Conservation (phyloP, 64 coral and sea anemone species). For the Pocillopora damicornis region DNA sequence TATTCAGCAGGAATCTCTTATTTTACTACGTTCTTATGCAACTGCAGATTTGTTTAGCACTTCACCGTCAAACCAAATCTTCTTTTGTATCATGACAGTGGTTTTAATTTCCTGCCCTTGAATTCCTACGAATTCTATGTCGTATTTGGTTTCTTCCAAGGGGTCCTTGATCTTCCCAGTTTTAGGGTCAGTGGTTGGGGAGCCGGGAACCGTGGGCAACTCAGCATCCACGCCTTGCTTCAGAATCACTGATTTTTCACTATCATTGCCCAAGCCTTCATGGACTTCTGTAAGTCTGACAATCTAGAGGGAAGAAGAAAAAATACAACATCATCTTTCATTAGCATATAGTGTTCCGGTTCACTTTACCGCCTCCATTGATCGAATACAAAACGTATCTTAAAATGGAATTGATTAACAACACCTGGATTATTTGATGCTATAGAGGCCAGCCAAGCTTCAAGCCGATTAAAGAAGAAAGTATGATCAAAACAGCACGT, state of each 20-base stretch:
- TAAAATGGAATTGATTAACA: too few relatives aligned
- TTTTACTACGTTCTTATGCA: background rate
- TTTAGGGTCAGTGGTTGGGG: background rate
- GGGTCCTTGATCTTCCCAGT: constrained; percentile 24
- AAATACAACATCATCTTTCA: background rate
- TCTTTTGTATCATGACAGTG: background rate
- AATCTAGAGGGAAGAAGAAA: background rate
- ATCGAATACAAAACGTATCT: too few relatives aligned
- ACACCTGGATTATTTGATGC: too few relatives aligned
- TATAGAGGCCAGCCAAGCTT: too few relatives aligned
- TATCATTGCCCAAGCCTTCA: background rate
- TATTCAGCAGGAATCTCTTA: background rate
- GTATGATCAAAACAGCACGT: too few relatives aligned
- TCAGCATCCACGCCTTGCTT: constrained; percentile 25
- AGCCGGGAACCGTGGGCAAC: background rate
- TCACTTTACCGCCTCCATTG: too few relatives aligned
- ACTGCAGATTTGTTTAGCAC: constrained; percentile 20
- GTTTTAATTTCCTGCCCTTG: constrained; percentile 7
- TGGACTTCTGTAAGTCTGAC: background rate
- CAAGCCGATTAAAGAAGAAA: too few relatives aligned
- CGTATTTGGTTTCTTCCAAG: background rate
- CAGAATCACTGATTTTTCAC: background rate
- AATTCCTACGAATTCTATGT: background rate
- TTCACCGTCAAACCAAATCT: constrained; percentile 47
- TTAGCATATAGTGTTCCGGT: too few relatives aligned